Evolutionary conservation across 2,113 vertebrate species (phyloP), one percentile per base, ranked within the genome.

Genomic region (Semicossyphus pulcher): DNA sequence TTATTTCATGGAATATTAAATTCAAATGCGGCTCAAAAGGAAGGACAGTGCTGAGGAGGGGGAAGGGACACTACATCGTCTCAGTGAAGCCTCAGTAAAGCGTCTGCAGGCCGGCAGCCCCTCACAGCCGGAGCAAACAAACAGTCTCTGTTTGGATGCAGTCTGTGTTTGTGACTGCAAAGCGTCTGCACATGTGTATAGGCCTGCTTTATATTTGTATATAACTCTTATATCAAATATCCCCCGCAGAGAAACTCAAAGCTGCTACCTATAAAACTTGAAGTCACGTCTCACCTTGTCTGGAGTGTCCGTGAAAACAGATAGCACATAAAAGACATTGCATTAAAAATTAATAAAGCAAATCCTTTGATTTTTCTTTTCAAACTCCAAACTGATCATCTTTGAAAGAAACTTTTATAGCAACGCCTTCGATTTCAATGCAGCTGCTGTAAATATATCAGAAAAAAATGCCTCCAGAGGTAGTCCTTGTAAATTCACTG

Each of bases 1-100:
- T 98, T 97, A 97, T 97, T 99, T 98, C 95, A 97, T 98, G 96
- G 95, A 97, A 97, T 97, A 97, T 97, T 96, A 97, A 96, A 95
- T 97, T 97, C 94, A 96, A 96, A 97, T 96, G 95, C 92, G 91
- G 94, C 95, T 96, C 93, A 94, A 93, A 95, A 95, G 91, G 93
- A 95, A 95, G 95, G 94, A 96, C 93, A 94, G 95, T 93, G 92
- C 92, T 94, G 65, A 65, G 57, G 54, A 51, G 80, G 85, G 70
- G 66, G 68, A 82, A 80, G 79, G 48, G 78, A 75, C 63, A 73
- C 45, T 48, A 61, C 37, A 81, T 73, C 29, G 34, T n/a, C 80
- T 72, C 58, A 54, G 21, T 72, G 49, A 62, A 78, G 45, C 71
- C 70, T 71, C 56, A 42, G 52, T 25, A 37, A 39, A 72, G 57